Percentiles rank a stretch among this genome's conserved stretches.
phyloP scores from a whole-genome alignment of 2,113 vertebrate species.

The Thalassoma bifasciatum region DNA sequence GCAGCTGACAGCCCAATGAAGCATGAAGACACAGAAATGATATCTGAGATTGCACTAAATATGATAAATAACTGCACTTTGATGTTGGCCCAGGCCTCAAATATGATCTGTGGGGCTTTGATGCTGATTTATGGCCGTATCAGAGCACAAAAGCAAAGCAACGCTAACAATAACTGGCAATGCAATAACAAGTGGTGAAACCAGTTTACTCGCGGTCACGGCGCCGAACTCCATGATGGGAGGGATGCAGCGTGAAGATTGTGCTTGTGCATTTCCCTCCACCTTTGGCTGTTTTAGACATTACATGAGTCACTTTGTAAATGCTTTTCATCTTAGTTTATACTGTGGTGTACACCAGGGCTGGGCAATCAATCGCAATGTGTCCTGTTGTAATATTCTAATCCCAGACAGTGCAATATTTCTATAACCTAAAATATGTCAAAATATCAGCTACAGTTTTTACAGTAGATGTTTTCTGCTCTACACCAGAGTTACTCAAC shows the following conservation, averaged over 20 bases:
- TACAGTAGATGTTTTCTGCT: too few relatives aligned
- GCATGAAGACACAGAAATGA: conserved; percentile 56
- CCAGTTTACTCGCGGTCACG: conserved; percentile 34
- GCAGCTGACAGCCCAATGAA: conserved; percentile 39
- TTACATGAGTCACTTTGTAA: neutral
- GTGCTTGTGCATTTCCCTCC: conserved; percentile 8
- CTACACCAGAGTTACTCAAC: too few relatives aligned
- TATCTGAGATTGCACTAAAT: conserved; percentile 59
- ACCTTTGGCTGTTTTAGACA: conserved; percentile 11
- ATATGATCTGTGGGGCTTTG: conserved; percentile 33
- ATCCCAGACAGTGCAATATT: too few relatives aligned
- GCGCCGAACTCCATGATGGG: conserved; percentile 30
- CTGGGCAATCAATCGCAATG: too few relatives aligned
- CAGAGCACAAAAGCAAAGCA: conserved; percentile 16
- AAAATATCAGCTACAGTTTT: too few relatives aligned
- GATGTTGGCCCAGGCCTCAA: conserved; percentile 39
- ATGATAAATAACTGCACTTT: conserved; percentile 64
- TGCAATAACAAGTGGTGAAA: conserved; percentile 52
- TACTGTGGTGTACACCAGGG: neutral
- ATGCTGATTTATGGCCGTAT: conserved; percentile 57
- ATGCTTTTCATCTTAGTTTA: neutral
- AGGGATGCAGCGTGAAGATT: conserved; percentile 1
- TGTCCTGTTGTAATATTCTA: too few relatives aligned
- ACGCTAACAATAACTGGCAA: conserved; percentile 66
- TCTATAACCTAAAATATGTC: too few relatives aligned